These are phyloP conservation scores for Acrobeloides nanus DNA, from an alignment of 2,888 invertebrate genomes.

Conservation along the genomic window DNA sequence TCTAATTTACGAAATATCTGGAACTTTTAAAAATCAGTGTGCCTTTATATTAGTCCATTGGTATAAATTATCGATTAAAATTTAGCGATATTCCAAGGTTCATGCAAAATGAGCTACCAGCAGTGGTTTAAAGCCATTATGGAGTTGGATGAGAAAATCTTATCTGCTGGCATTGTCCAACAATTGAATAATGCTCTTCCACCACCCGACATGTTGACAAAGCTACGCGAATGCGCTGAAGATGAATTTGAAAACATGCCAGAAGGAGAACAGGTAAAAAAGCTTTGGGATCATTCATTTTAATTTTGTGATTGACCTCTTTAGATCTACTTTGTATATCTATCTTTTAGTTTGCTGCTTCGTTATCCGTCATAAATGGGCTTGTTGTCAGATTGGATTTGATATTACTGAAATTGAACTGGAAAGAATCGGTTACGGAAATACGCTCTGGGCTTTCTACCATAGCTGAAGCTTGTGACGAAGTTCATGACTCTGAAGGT, in stretches of 20 bases:
- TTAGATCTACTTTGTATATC: neutral
- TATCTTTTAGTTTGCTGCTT: constrained; percentile 67
- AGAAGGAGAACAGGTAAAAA: constrained; percentile 73
- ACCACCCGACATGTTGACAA: constrained; percentile 76
- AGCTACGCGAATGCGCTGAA: constrained; percentile 61
- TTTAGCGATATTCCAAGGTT: constrained; percentile 58
- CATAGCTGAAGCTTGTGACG: constrained; percentile 76
- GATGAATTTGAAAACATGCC: constrained; percentile 57
- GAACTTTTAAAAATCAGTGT: too few relatives aligned
- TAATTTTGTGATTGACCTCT: neutral
- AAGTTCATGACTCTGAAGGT: constrained; percentile 64
- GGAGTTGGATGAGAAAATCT: constrained; percentile 74
- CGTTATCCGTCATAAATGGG: constrained; percentile 58
- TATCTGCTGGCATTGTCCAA: constrained; percentile 73
- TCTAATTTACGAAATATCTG: too few relatives aligned
- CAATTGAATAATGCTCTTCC: constrained; percentile 84
- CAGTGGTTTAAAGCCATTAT: constrained; percentile 67
- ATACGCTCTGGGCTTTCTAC: constrained; percentile 85
- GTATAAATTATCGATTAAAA: constrained; percentile 53
- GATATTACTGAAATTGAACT: constrained; percentile 78
- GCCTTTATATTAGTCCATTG: constrained; percentile 55
- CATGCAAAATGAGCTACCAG: constrained; percentile 57
- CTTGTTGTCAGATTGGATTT: constrained; percentile 68
- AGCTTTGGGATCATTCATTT: neutral
- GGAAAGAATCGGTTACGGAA: constrained; percentile 75